Conservation (phyloP, 2,888 invertebrate genomes). For the Fragum whitleyi region DNA sequence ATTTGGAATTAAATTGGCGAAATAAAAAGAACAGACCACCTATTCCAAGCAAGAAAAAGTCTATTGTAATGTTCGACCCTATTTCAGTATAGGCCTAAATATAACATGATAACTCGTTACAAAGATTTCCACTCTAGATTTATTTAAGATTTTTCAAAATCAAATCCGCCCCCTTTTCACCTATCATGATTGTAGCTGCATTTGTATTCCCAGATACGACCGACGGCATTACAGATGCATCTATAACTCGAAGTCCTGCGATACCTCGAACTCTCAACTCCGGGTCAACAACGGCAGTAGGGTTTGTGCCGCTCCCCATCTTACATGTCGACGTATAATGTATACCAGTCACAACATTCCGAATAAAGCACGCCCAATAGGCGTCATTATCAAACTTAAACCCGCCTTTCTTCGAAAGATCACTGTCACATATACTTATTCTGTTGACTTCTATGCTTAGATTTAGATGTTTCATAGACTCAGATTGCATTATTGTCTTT, state of each 20-base stretch:
- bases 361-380: constrained; percentile 56
- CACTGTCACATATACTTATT: constrained; percentile 40
- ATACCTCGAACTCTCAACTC: constrained; percentile 76
- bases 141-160: constrained; percentile 29
- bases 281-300: constrained; percentile 89
- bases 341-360: constrained; percentile 55
- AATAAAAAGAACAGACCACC: too few species aligned
- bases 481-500: constrained; percentile 35
- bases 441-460: constrained; percentile 43
- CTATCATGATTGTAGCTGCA: constrained; percentile 49
- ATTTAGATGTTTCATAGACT: constrained; percentile 52
- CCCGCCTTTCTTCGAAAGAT: neutral
- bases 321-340: constrained; percentile 92
- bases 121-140: too few species aligned
- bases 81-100: too few species aligned
- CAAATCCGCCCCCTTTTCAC: constrained; percentile 52
- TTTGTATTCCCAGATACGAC: constrained; percentile 48
- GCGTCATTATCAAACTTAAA: constrained; percentile 40
- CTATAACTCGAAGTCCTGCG: constrained; percentile 40
- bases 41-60: too few species aligned
- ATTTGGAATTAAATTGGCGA: too few species aligned
- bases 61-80: too few species aligned
- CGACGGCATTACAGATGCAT: constrained; percentile 49
- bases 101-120: too few species aligned
- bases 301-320: constrained; percentile 87